Evolutionary conservation across 2,113 vertebrate genomes (phyloP).

Genomic region (Hemiprocne comata): DNA sequence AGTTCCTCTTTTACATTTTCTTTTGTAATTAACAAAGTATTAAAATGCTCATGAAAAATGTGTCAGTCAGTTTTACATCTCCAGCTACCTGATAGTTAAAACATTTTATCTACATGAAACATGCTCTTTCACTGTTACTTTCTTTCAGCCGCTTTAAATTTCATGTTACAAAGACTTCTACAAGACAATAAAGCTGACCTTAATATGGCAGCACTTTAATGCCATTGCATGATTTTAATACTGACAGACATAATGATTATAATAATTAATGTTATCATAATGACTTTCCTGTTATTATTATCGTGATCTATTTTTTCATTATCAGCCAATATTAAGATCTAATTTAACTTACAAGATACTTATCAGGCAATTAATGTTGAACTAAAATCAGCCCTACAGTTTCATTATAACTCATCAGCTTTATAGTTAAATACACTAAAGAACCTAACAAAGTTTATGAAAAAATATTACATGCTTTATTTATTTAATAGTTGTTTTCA

Average conservation of each 20-base stretch:
- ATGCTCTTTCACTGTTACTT: background rate
- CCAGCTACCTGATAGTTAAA: background rate
- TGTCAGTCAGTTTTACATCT: background rate
- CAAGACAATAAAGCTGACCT: constrained; percentile 11
- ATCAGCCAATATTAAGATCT: constrained; percentile 7
- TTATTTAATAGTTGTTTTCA: background rate
- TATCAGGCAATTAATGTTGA: constrained; percentile 17
- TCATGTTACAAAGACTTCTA: background rate
- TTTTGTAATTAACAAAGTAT: background rate
- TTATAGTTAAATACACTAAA: background rate
- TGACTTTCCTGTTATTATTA: constrained; percentile 50
- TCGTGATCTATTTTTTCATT: constrained; percentile 32
- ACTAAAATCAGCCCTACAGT: background rate
- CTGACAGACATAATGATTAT: background rate
- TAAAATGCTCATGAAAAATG: background rate
- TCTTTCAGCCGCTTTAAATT: background rate
- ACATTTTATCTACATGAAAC: background rate
- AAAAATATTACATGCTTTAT: background rate
- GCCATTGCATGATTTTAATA: background rate
- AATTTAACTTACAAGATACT: constrained; percentile 31
- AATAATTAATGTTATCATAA: constrained; percentile 51
- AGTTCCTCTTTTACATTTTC: background rate
- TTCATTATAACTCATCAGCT: background rate
- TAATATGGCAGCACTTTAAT: background rate
- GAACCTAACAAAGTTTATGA: background rate